Percentiles rank a stretch among this genome's conserved stretches.
These are phyloP conservation scores for Aphelocoma californica DNA, from an alignment of 2,797 vertebrate genomes.

Conservation along the genomic window DNA sequence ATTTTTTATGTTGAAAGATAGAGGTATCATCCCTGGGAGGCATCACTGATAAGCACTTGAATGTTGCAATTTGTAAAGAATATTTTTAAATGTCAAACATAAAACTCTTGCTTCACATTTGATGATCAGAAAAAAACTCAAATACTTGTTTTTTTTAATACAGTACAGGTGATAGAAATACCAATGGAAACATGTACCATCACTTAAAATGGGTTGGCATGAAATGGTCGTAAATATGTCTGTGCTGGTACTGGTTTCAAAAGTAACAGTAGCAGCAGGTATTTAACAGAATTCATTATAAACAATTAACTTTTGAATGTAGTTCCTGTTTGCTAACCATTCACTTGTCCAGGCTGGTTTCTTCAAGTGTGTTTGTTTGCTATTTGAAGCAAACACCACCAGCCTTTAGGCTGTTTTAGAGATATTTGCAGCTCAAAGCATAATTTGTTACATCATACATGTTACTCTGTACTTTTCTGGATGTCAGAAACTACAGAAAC, in stretches of 20 bases:
- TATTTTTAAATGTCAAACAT: neutral
- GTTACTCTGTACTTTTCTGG: neutral
- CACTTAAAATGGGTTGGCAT: neutral
- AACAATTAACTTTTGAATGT: neutral
- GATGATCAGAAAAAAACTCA: neutral
- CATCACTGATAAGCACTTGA: neutral
- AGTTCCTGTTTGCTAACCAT: neutral
- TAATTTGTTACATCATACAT: neutral
- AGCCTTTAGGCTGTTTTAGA: neutral
- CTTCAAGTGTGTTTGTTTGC: neutral
- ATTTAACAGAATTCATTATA: neutral
- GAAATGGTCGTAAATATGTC: neutral
- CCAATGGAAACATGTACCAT: neutral
- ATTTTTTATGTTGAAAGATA: neutral
- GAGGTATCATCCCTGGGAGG: neutral
- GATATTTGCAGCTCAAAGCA: neutral
- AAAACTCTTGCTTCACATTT: neutral
- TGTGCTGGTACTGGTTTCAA: neutral
- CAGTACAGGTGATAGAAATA: neutral
- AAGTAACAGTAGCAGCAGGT: neutral
- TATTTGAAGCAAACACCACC: neutral
- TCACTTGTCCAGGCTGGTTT: neutral
- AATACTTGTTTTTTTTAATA: neutral
- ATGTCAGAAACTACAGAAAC: slow-evolving; percentile 42
- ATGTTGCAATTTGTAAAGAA: neutral